Conservation (phyloP, 2,888 invertebrate species). For the Scaptomyza reducta region DNA sequence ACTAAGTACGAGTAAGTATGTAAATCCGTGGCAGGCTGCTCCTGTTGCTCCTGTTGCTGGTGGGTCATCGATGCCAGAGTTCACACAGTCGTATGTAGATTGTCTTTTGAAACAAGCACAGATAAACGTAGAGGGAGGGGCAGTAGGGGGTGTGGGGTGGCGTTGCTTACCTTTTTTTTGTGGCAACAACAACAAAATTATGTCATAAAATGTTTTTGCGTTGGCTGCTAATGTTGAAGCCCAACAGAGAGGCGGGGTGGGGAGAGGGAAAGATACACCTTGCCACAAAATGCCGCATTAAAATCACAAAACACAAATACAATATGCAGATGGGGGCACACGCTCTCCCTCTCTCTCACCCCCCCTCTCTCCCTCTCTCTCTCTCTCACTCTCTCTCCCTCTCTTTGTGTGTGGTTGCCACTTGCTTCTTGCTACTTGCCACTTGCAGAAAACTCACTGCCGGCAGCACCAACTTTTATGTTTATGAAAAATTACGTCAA, state of each 20-base stretch:
- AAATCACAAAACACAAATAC: conserved; percentile 78
- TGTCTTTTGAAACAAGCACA: conserved; percentile 26
- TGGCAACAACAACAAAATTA: conserved; percentile 67
- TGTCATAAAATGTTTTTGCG: conserved; percentile 72
- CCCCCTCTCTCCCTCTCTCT: too few species aligned
- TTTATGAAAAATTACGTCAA: conserved; percentile 76
- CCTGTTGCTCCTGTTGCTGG: conserved; percentile 1
- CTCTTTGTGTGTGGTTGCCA: conserved; percentile 21
- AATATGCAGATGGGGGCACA: conserved; percentile 48
- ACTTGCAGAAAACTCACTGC: conserved; percentile 18
- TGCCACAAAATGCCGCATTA: conserved; percentile 75
- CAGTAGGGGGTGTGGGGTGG: not conserved
- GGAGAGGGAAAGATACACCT: conserved; percentile 8
- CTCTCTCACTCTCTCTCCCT: too few species aligned
- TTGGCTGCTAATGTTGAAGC: conserved; percentile 55
- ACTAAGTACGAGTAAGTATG: conserved; percentile 36
- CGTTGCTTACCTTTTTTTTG: conserved; percentile 39
- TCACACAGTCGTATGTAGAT: conserved; percentile 42
- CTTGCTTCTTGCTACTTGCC: conserved; percentile 11
- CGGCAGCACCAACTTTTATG: conserved; percentile 64
- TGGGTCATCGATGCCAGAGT: conserved; percentile 63
- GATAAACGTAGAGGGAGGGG: not conserved
- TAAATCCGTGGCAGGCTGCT: conserved; percentile 25
- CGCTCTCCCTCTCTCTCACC: too few species aligned
- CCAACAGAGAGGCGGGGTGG: not conserved